These are phyloP conservation scores for Dermatemys mawii DNA, from an alignment of 2,113 vertebrate species.

Conservation along the genomic window DNA sequence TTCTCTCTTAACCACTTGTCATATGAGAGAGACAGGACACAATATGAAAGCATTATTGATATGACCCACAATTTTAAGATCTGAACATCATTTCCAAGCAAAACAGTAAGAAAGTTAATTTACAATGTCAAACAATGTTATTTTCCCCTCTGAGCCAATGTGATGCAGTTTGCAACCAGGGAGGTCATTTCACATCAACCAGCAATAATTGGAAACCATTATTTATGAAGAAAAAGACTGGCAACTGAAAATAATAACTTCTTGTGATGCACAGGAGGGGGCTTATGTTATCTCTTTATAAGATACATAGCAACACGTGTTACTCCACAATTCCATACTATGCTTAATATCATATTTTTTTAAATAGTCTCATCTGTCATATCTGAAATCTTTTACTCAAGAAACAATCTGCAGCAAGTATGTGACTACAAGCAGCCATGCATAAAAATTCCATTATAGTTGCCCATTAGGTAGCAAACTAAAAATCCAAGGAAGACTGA, in stretches of 20 bases:
- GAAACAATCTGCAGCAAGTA: not conserved
- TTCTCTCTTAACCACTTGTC: not conserved
- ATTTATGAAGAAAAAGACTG: not conserved
- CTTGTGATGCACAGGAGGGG: not conserved
- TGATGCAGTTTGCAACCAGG: no score
- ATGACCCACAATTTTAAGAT: not conserved
- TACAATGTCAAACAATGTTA: not conserved
- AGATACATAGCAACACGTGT: not conserved
- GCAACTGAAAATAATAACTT: not conserved
- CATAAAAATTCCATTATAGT: constrained; percentile 28
- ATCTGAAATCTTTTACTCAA: not conserved
- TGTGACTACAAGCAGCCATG: not conserved
- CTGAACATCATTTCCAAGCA: not conserved
- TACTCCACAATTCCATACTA: not conserved
- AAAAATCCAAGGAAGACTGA: constrained; percentile 39
- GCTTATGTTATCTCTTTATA: not conserved
- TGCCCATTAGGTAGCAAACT: constrained; percentile 15
- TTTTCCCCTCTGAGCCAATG: not conserved
- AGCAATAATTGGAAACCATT: not conserved
- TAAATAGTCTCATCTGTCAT: not conserved
- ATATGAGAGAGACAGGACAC: not conserved
- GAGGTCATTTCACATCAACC: not conserved
- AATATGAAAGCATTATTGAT: not conserved
- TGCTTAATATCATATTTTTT: not conserved
- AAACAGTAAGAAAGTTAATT: not conserved